phyloP scores from a whole-genome alignment of 2,888 invertebrate species.

The Crematogaster levior region DNA sequence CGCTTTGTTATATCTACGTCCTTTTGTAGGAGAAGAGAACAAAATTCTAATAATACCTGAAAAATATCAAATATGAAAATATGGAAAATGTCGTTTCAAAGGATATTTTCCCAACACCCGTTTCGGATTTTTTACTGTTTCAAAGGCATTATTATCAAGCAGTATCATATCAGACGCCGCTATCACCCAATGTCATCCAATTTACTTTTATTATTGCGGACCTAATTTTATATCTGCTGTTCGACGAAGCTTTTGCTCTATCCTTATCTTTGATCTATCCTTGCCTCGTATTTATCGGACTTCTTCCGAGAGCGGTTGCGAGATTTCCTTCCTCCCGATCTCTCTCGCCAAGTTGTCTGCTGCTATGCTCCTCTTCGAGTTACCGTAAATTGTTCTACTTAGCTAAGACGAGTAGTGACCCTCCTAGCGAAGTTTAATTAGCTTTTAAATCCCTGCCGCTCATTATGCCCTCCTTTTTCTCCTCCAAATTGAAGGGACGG shows the following conservation, averaged over 20 bases:
- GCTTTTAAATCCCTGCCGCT: constrained; percentile 66
- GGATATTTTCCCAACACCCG: too few species aligned
- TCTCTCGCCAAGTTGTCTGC: constrained; percentile 49
- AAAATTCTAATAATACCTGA: not conserved
- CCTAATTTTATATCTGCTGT: not conserved
- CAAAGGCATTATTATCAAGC: not conserved
- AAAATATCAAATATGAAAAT: not conserved
- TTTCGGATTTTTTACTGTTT: not conserved
- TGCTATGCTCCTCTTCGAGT: constrained; percentile 38
- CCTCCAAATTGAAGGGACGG: constrained; percentile 50
- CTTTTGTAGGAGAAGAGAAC: not conserved
- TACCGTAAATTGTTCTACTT: constrained; percentile 59
- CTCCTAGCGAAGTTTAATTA: constrained; percentile 67
- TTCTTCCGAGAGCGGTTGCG: constrained; percentile 24
- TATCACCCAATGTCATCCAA: not conserved
- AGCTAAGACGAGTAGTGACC: constrained; percentile 54
- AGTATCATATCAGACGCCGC: not conserved
- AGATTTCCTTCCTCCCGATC: constrained; percentile 50
- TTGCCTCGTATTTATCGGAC: constrained; percentile 44
- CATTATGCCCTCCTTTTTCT: constrained; percentile 58
- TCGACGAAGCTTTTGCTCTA: not conserved
- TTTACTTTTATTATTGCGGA: constrained; percentile 22
- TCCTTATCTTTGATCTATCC: constrained; percentile 45
- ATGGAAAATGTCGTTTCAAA: not conserved
- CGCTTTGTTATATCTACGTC: not conserved